A percentile compares a stretch with the other conserved stretches of the same genome.
Evolutionary conservation across 2,113 vertebrate species (phyloP).

Genomic region (Heterochromis multidens): DNA sequence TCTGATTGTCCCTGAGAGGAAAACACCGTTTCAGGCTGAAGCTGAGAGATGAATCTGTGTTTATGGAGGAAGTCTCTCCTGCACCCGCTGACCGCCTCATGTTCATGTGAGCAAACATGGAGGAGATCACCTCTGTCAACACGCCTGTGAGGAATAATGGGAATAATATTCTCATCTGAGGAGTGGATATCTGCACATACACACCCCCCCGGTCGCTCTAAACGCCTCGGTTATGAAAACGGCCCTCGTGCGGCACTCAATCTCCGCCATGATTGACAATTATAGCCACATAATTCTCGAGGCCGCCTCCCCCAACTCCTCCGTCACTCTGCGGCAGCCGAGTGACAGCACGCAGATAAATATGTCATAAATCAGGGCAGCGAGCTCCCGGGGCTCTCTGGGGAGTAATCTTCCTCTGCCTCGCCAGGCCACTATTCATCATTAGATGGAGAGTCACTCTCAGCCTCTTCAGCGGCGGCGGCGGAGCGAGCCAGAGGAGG

Average conservation of each 20-base stretch:
- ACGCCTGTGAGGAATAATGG: background rate
- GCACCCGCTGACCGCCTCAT: background rate
- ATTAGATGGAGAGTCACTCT: slow-evolving; percentile 79
- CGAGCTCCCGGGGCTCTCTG: slow-evolving; percentile 79
- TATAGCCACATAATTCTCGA: slow-evolving; percentile 88
- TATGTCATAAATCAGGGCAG: slow-evolving; percentile 88
- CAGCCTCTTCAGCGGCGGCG: slow-evolving; percentile 72
- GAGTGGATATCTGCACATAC: background rate
- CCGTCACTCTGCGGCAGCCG: slow-evolving; percentile 75
- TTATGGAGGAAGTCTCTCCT: background rate
- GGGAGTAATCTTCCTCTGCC: slow-evolving; percentile 84
- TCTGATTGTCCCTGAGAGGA: too few species aligned
- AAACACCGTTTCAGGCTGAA: background rate
- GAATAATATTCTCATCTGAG: background rate
- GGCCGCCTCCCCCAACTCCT: slow-evolving; percentile 76
- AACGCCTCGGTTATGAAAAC: slow-evolving; percentile 85
- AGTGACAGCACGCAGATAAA: slow-evolving; percentile 89
- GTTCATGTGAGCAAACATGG: background rate
- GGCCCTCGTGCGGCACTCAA: slow-evolving; percentile 79
- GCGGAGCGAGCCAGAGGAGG: slow-evolving; percentile 61
- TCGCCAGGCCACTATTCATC: slow-evolving; percentile 84
- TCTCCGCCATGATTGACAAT: slow-evolving; percentile 90
- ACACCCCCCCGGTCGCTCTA: background rate
- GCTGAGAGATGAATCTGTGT: background rate
- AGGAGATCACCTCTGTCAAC: background rate